Evolutionary conservation across 1,140 invertebrate genomes (phyloP), one percentile per base, ranked within the genome.

Genomic region (Cydia amplana): DNA sequence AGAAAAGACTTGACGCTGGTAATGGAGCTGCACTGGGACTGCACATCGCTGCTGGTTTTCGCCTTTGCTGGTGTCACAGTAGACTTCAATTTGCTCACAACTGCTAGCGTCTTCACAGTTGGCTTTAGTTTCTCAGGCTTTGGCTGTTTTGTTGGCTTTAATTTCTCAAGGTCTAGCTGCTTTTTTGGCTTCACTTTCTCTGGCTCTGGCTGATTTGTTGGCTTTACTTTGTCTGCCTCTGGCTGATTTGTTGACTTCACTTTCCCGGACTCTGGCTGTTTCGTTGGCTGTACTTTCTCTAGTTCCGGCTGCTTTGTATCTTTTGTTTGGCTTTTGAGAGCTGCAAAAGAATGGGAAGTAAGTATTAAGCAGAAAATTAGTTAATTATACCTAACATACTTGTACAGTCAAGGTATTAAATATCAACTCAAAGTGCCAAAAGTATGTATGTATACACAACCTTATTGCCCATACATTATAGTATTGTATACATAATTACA

Each of bases 1-100:
- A 83, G 81, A 80, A 91, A 90, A 16, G 88, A 90, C 82, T 84
- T 88, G 7, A 79, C 77, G 75, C 86, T 92, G 7, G 72, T 81
- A 28, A 80, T 65, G 23, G 87, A 90, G 78, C 88, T 90, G 72
- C 88, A 88, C 72, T 84, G 85, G 4, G 89, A 92, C 36, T 82
- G 82, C 16, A 83, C 78, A 74, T 90, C 89, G 32, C 65, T 70
- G 65, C 65, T 36, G 7, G 60, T 63, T 74, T 79, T 86, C 67
- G 76, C 72, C 77, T 87, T 90, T 49, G 75, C 73, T 14, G 74
- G 72, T 16, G 74, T 82, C 63, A 80, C 64, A 70, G 75, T 63
- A 43, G 43, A 72, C 32, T 55, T 78, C 1, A 18, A 12, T 43
- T 82, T 82, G 32, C 77, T 14, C 12, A 72, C 16, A 46, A 74